Conservation (phyloP, 37 sponge, comb jelly and placozoan species). For the Chondrilla cf. caribensis region DNA sequence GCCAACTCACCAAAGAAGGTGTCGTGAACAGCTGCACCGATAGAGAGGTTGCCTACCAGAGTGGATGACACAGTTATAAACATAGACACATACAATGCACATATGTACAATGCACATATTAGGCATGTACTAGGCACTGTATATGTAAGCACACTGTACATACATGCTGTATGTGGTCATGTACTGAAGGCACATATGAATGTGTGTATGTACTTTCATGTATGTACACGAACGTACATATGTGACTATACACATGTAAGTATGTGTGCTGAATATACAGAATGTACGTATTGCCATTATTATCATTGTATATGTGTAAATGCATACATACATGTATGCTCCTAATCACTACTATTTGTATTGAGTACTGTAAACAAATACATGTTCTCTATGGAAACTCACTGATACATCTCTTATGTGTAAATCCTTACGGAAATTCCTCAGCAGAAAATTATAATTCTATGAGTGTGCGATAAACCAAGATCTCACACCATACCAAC, state of each 20-base stretch:
- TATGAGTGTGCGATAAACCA: neutral
- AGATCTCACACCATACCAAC: neutral
- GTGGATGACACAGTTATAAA: neutral
- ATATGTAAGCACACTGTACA: too few species aligned
- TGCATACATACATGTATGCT: neutral
- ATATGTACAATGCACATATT: too few species aligned
- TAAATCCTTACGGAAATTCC: constrained; percentile 33
- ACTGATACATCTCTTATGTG: constrained; percentile 10
- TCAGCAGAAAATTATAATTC: constrained; percentile 53
- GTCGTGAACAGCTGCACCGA: constrained; percentile 79
- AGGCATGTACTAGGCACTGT: too few species aligned
- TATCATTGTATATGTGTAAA: neutral
- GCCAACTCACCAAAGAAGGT: constrained; percentile 68
- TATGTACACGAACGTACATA: neutral
- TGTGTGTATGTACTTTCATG: too few species aligned
- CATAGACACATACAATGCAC: constrained; percentile 52
- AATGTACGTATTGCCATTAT: neutral
- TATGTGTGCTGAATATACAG: neutral
- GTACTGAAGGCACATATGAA: too few species aligned
- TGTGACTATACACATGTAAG: neutral
- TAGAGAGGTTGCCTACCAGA: constrained; percentile 52
- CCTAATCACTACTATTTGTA: neutral
- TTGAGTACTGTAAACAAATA: constrained; percentile 58
- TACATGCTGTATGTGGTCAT: too few species aligned
- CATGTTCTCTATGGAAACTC: too few species aligned